Base-by-base conservation (phyloP, 2,888 invertebrate species). In the Pachymerium ferrugineum region DNA sequence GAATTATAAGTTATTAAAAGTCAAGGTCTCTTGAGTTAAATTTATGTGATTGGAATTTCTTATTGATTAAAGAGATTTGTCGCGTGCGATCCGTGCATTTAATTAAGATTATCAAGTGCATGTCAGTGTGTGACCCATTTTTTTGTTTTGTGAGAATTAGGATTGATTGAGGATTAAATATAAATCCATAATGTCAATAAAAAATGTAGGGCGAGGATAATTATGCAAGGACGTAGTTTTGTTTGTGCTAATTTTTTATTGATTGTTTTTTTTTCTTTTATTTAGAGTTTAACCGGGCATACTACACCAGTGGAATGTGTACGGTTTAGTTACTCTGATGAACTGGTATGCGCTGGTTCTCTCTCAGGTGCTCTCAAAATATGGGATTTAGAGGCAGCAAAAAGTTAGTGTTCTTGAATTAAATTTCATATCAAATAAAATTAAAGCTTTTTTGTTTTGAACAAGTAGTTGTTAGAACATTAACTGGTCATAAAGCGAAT, bases 351-450 rank as follows among this genome's bases (percentile, higher is more conserved):
- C 84, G 95, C 97, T 42, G 97, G 97, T 47, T 96, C 97, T 77
- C 89, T 93, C 83, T 92, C 93, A 76, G 97, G 97, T 70, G 92
- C 93, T 54, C 86, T 97, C 72, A 95, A 97, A 85, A 91, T 97
- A 77, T 97, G 97, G 97, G 95, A 97, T 82, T 85, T 97, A 78
- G 96, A 96, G 83, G 93, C 94, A 77, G 93, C 93, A 77, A 95
- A 95, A 86, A 87, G 84, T 84, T 79, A 79, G 79, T 69, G 16
- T 29, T 47, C 30, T 38, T 70, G 14, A 28, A 25, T 70, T 4
- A n/a, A 1, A 4, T 38, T 38, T 4, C 16, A 16, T 38, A 2
- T 38, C 12, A 12, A 38, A n/a, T 38, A 38, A 16, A 8, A 38
- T 5, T 6, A 33, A 16, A 38, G 12, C 38, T 3, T 38, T 38